Evolutionary conservation across 2,797 vertebrate genomes (phyloP).

Genomic region (Pantherophis alleghaniensis): DNA sequence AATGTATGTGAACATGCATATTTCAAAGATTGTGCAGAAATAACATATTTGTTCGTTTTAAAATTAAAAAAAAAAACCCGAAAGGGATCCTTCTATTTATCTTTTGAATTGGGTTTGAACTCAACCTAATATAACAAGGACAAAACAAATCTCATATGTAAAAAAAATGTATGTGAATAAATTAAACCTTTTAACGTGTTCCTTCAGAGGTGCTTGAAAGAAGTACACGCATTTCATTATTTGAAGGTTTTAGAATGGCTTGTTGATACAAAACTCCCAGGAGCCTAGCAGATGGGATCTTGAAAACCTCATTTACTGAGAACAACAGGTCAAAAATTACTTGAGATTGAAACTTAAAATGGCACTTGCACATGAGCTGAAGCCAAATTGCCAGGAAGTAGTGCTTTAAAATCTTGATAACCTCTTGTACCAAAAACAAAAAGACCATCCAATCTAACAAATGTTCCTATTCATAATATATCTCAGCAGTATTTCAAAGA

Average conservation of each 20-base stretch:
- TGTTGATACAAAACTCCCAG: neutral
- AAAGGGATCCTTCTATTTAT: neutral
- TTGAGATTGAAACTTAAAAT: conserved; percentile 8
- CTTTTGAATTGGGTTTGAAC: neutral
- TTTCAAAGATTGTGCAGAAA: neutral
- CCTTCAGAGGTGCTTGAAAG: neutral
- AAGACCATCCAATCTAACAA: neutral
- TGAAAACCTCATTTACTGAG: neutral
- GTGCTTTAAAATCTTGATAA: conserved; percentile 1
- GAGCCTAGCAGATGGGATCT: conserved; percentile 6
- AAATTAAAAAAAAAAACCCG: neutral
- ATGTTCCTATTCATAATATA: conserved; percentile 13
- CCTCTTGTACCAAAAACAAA: neutral
- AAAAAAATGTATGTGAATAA: neutral
- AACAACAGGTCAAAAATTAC: neutral
- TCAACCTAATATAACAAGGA: neutral
- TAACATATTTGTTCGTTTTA: neutral
- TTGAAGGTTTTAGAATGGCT: conserved; percentile 1
- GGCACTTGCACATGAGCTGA: conserved; percentile 3
- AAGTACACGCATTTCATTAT: neutral
- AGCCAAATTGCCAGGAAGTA: neutral
- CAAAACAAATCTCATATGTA: neutral
- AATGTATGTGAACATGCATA: neutral
- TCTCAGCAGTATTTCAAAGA: conserved; percentile 16
- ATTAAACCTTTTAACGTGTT: neutral